Base-by-base conservation (phyloP, 2,888 invertebrate genomes). In the Andrena haemorrhoa region DNA sequence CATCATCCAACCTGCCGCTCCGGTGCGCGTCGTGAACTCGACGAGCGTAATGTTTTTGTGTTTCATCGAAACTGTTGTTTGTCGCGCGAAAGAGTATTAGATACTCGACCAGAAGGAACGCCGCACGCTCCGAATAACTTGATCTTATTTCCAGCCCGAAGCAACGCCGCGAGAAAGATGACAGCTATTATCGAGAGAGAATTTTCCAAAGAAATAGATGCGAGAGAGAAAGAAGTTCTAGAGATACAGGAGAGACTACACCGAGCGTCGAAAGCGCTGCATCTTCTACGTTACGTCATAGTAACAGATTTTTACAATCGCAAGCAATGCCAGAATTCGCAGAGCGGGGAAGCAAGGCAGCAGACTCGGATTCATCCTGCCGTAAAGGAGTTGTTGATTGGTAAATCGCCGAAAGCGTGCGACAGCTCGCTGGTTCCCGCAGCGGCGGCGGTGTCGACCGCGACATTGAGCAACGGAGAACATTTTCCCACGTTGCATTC, bases 281-380 rank as follows among this genome's bases (percentile, higher is more conserved):
- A 96, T 88, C 93, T 95, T 53, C 92, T 96, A 16, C 94, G 96
- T 16, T 96, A 95, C 90, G 95, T 95, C 2, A 94, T 96, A 41
- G 95, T 96, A 6, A 94, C 95, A 8, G 95, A 95, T n/a, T 96
- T 95, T 92, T 96, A 96, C 84, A 95, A 94, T 78, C 95, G 95
- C 75, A 95, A 95, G 86, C 95, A 95, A 86, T 93, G 95, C 73
- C 94, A 94, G 70, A 91, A 94, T 56, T 91, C 93, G 26, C 93
- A 93, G 12, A 87, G 88, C 0, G 93, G 94, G 60, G 92, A 93
- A 29, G 79, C 92, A 1, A 94, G 94, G 63, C 95, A 95, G 63
- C 95, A 95, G 86, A 94, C 93, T 26, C 93, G 95, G 4, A 95
- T 98, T 64, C 98, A 98, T 94, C 98, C 98, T 0, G 96, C 98